Base-by-base conservation (phyloP, 1,140 invertebrate species). In the Drosophila littoralis region DNA sequence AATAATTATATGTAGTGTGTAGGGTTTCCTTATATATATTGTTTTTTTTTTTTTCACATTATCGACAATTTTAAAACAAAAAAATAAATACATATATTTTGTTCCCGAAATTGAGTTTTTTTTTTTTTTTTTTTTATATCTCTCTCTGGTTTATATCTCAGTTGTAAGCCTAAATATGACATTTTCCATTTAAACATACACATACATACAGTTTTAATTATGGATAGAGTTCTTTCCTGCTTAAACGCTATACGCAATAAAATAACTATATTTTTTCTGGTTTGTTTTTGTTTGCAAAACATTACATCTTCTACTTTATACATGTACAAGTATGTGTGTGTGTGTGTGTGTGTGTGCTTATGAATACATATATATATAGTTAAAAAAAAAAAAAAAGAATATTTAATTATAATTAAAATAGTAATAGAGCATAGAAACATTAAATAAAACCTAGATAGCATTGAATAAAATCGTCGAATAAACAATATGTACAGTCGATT, bases 161-260 rank as follows among this genome's bases (percentile, higher is more conserved):
- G 70, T 82, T 81, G 63, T 85, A 81, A 85, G 79, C 82, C 82
- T 85, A 85, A 86, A 81, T 85, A 85, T 85, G 77, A 83, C 82
- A 82, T 73, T 86, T 70, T 69, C 75, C 67, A 61, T 74, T 72
- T 78, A 78, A 81, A 82, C 75, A 73, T 78, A 81, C 78, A 85
- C 69, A 75, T 77, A 46, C 38, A 61, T 33, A 33, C 50, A 48
- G 17, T 48, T 80, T 42, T 71, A 68, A 60, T 79, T 83, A 79
- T 68, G 75, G 46, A 84, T 84, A 81, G 66, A 69, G 73, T 83
- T 77, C 35, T 55, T 59, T 71, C 48, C 42, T 48, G 45, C 82
- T 84, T 85, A 86, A 59, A 58, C 55, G 48, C 55, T 74, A 67
- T 75, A 83, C 59, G 81, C 81, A 84, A 78, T 83, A 84, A 84